These are phyloP conservation scores for Pseudocheirus occidentalis DNA, from an alignment of 2,797 vertebrate species.

Conservation along the genomic window DNA sequence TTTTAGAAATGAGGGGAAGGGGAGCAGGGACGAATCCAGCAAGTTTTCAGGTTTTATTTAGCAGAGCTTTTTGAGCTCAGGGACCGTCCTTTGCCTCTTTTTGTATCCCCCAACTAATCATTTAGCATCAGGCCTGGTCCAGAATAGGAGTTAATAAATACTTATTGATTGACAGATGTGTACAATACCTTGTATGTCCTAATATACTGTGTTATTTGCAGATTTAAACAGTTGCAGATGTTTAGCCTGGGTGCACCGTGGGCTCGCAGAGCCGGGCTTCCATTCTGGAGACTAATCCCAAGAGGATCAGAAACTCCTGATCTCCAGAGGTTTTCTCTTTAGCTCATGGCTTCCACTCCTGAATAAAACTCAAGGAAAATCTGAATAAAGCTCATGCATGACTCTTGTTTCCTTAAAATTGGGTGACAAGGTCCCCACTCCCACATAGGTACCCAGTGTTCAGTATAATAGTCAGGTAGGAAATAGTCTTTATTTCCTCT, in stretches of 20 bases:
- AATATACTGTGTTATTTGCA: background rate
- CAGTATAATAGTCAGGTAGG: background rate
- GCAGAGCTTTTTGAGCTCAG: background rate
- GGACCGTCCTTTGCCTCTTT: background rate
- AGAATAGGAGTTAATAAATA: background rate
- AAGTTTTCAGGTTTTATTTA: background rate
- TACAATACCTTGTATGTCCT: background rate
- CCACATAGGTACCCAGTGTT: background rate
- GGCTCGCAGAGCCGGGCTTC: background rate
- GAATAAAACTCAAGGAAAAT: background rate
- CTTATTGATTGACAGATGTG: background rate
- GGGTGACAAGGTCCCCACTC: background rate
- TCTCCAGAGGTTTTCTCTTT: background rate
- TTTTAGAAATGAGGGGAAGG: background rate
- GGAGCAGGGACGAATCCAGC: background rate
- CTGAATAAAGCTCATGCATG: background rate
- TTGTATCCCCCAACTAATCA: background rate
- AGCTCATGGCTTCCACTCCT: background rate
- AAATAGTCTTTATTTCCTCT: background rate
- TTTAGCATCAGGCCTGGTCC: background rate
- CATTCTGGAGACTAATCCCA: background rate
- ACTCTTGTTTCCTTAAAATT: background rate
- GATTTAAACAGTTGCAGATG: background rate
- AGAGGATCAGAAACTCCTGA: background rate
- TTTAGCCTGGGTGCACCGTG: background rate